A percentile compares a stretch with the other conserved stretches of the same genome.
These are phyloP conservation scores for Tetrax tetrax DNA, from an alignment of 2,113 vertebrate genomes.

Conservation along the genomic window DNA sequence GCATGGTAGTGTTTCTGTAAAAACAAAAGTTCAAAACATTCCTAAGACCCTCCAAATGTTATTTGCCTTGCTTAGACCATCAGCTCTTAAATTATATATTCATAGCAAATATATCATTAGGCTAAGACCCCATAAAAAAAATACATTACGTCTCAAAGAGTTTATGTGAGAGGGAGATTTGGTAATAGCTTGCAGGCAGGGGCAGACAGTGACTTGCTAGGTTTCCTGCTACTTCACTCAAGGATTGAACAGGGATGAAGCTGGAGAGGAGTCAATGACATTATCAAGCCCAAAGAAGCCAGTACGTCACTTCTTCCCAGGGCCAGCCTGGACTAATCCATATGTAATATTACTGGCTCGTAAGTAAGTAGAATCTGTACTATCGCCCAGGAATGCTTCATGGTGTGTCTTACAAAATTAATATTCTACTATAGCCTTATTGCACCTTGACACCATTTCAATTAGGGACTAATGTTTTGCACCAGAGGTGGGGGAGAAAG, in stretches of 20 bases:
- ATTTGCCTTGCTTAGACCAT: not conserved
- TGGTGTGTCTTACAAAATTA: not conserved
- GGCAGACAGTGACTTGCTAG: not conserved
- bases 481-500: not conserved
- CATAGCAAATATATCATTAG: not conserved
- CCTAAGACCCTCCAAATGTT: not conserved
- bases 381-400: not conserved
- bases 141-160: not conserved
- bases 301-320: not conserved
- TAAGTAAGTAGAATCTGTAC: not conserved
- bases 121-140: not conserved
- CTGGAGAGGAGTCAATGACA: not conserved
- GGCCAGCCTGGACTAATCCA: not conserved
- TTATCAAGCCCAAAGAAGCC: not conserved
- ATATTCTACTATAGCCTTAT: not conserved
- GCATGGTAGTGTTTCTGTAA: not conserved
- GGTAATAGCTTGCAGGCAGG: not conserved
- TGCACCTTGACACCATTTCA: not conserved
- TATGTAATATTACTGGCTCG: not conserved
- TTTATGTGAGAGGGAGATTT: not conserved
- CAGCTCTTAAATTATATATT: not conserved
- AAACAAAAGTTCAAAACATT: not conserved
- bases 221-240: not conserved
- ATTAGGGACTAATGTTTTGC: not conserved
- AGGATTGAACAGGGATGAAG: not conserved